phyloP scores from a whole-genome alignment of 2,888 invertebrate genomes.

The Stenurella melanura region DNA sequence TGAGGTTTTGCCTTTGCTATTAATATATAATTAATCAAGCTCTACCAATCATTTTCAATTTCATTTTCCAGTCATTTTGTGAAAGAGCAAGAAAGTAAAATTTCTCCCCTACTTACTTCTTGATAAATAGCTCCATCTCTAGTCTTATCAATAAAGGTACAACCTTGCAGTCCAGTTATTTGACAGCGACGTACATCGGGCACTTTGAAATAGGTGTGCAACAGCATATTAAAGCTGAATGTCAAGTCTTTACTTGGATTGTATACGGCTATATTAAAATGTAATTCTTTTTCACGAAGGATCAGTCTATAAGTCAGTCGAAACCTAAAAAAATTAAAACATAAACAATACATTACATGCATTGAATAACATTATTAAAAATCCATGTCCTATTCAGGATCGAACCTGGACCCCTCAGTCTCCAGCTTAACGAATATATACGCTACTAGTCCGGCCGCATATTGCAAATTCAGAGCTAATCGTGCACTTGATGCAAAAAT shows the following conservation, averaged over 20 bases:
- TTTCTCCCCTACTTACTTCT: conserved; percentile 74
- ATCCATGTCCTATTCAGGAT: no score
- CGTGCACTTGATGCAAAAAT: no score
- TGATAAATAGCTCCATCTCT: conserved; percentile 90
- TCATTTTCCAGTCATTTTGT: no score
- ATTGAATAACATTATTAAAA: no score
- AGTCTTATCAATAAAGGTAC: conserved; percentile 85
- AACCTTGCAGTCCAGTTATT: conserved; percentile 93
- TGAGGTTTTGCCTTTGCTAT: no score
- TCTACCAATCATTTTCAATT: no score
- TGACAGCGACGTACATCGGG: conserved; percentile 94
- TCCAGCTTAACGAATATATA: no score
- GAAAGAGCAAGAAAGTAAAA: not conserved
- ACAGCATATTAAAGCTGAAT: conserved; percentile 92
- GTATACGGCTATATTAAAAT: conserved; percentile 94
- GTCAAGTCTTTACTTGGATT: conserved; percentile 95
- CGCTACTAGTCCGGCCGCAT: no score
- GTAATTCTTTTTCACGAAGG: conserved; percentile 91
- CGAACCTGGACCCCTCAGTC: no score
- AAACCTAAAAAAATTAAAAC: conserved; percentile 78
- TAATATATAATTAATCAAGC: no score
- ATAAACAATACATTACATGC: not conserved
- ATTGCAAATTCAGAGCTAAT: no score
- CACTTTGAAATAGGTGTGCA: conserved; percentile 97
- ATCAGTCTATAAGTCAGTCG: conserved; percentile 94